Conservation (phyloP, 2,113 vertebrate genomes). For the Chloropsis hardwickii region DNA sequence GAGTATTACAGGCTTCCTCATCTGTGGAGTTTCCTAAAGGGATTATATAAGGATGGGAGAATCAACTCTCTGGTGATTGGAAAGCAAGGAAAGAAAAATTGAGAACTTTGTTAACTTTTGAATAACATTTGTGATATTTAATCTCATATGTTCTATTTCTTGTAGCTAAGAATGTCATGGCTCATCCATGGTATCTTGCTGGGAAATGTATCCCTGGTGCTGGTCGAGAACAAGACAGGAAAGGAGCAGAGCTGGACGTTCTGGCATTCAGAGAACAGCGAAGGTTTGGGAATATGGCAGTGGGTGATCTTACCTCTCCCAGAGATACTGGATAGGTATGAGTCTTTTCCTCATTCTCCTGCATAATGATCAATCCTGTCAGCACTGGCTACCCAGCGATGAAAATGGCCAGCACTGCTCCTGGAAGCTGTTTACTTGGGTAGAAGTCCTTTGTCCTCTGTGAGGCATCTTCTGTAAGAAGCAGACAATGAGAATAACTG, state of each 20-base stretch:
- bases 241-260: slow-evolving; percentile 77
- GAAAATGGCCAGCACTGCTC: background rate
- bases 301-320: slow-evolving; percentile 80
- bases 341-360: background rate
- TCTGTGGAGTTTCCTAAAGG: background rate
- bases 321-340: slow-evolving; percentile 87
- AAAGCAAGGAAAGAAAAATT: background rate
- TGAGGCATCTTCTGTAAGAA: background rate
- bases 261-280: slow-evolving; percentile 76
- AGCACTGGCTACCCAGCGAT: background rate
- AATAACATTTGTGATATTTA: background rate
- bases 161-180: slow-evolving; percentile 87
- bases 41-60: background rate
- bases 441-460: accelerated
- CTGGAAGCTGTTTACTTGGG: background rate
- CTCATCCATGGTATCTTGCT: slow-evolving; percentile 79
- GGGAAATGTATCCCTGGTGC: slow-evolving; percentile 83
- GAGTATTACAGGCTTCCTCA: background rate
- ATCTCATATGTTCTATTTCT: background rate
- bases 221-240: slow-evolving; percentile 88
- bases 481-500: background rate
- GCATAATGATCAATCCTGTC: background rate
- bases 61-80: background rate
- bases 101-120: background rate
- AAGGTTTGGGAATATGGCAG: slow-evolving; percentile 82